Conservation (phyloP, 1,140 invertebrate genomes). For the Platorchestia sp. region DNA sequence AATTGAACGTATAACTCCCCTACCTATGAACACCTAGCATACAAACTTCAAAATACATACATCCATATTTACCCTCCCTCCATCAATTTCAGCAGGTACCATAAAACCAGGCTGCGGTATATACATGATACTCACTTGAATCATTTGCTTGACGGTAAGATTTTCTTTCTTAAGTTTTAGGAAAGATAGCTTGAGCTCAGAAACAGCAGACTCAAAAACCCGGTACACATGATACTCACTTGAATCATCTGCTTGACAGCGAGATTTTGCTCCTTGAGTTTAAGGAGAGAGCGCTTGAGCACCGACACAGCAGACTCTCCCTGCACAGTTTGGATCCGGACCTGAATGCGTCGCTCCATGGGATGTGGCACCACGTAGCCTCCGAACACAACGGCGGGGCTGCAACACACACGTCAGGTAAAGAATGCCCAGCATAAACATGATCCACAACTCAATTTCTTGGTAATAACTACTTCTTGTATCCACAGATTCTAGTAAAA, state of each 20-base stretch:
- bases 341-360: conserved; percentile 64
- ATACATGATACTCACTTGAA: conserved; percentile 56
- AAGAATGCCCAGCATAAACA: too few species aligned
- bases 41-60: too few species aligned
- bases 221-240: conserved; percentile 22
- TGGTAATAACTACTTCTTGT: too few species aligned
- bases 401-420: conserved; percentile 51
- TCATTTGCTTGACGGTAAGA: conserved; percentile 59
- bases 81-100: too few species aligned
- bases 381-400: conserved; percentile 62
- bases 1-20: too few species aligned
- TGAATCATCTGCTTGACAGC: conserved; percentile 60
- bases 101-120: too few species aligned
- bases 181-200: conserved; percentile 58
- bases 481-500: too few species aligned
- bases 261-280: conserved; percentile 62
- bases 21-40: too few species aligned
- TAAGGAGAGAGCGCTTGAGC: conserved; percentile 58
- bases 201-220: conserved; percentile 57
- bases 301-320: conserved; percentile 58
- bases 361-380: conserved; percentile 66
- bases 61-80: too few species aligned
- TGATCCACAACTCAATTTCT: too few species aligned
- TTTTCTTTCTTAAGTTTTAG: conserved; percentile 61
- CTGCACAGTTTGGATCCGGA: conserved; percentile 59